A percentile compares a stretch with the other conserved stretches of the same genome.
Evolutionary conservation across 2,888 invertebrate species (phyloP).

Genomic region (Agrotis puta): DNA sequence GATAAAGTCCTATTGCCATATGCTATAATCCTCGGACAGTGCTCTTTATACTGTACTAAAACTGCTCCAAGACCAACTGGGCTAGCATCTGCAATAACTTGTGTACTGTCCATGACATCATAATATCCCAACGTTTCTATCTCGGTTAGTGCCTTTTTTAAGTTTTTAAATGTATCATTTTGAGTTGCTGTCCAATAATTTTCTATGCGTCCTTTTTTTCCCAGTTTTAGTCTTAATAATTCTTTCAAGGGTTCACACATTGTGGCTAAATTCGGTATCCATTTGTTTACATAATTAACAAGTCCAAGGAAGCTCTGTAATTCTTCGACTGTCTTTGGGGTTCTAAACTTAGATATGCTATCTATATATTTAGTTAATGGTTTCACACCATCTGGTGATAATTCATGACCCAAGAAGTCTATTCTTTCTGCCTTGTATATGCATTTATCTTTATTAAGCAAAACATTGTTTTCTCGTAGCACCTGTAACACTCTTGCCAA

Average conservation of each 20-base stretch:
- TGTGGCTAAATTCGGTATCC: neutral
- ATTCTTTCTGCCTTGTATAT: neutral
- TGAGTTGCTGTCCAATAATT: neutral
- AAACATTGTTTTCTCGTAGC: constrained; percentile 2
- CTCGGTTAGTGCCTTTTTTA: neutral
- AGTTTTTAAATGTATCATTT: neutral
- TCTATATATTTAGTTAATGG: constrained; percentile 22
- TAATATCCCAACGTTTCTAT: neutral
- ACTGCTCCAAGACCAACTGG: too few species aligned
- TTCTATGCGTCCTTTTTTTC: neutral
- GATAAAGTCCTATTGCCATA: too few species aligned
- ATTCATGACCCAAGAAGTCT: constrained; percentile 18
- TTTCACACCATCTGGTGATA: neutral
- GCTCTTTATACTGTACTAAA: too few species aligned
- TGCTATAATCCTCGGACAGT: too few species aligned
- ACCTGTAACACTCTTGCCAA: neutral
- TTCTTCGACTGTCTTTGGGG: constrained; percentile 26
- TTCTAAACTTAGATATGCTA: constrained; percentile 33
- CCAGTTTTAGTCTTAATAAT: neutral
- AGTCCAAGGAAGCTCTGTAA: too few species aligned
- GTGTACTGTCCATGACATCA: neutral
- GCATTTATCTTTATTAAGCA: constrained; percentile 13
- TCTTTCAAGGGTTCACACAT: neutral
- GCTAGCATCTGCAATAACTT: neutral
- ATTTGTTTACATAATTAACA: neutral